These are phyloP conservation scores for Ricordea florida DNA, from an alignment of 92 coral and sea anemone species.

Conservation along the genomic window DNA sequence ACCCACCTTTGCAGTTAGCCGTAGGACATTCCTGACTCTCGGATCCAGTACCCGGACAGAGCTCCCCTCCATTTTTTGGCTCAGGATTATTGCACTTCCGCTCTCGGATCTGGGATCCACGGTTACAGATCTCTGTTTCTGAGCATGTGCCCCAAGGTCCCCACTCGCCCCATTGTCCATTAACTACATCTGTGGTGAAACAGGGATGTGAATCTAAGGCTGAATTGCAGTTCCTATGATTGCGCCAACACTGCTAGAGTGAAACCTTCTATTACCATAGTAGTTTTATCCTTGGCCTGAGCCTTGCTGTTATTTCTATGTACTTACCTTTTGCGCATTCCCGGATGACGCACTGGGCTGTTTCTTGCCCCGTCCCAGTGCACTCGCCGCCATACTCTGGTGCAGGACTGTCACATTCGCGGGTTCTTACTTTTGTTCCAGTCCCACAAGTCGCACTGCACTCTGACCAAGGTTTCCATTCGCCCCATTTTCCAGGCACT, in stretches of 20 bases:
- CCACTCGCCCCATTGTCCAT: conserved; percentile 81
- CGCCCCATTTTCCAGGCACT: conserved; percentile 72
- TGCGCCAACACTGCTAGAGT: neutral
- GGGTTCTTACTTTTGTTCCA: conserved; percentile 45
- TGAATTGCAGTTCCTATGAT: neutral
- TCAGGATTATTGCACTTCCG: conserved; percentile 70
- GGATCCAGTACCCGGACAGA: conserved; percentile 64
- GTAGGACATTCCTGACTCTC: conserved; percentile 66
- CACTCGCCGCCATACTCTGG: conserved; percentile 58
- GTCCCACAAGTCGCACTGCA: conserved; percentile 69
- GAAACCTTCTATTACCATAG: neutral
- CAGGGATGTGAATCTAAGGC: too few species aligned
- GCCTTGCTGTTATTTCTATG: too few species aligned
- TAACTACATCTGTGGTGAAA: conserved; percentile 46
- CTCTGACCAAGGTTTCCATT: conserved; percentile 60
- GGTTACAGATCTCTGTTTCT: conserved; percentile 65
- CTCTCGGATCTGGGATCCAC: conserved; percentile 54
- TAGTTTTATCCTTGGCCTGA: too few species aligned
- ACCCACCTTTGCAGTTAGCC: conserved; percentile 74
- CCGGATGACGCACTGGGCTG: conserved; percentile 31
- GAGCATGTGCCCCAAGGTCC: conserved; percentile 71
- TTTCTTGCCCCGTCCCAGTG: conserved; percentile 48
- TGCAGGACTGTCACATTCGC: conserved; percentile 57
- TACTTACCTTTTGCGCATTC: conserved; percentile 57
- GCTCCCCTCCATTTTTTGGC: conserved; percentile 72